A percentile compares a stretch with the other conserved stretches of the same genome.
Evolutionary conservation across 2,113 vertebrate genomes (phyloP).

Genomic region (Hydrolagus affinis): DNA sequence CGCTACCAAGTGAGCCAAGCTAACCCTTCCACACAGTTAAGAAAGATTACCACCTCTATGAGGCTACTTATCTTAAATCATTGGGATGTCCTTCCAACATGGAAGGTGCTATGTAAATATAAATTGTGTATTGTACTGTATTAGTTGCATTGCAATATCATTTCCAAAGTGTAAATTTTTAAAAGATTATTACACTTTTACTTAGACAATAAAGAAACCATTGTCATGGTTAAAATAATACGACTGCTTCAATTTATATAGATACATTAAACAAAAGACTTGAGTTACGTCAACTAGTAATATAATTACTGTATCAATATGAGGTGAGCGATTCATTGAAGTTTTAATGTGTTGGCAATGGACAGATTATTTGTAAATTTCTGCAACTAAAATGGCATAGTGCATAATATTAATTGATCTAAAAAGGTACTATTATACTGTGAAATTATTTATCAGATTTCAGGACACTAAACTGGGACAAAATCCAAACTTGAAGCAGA

Average conservation of each 20-base stretch:
- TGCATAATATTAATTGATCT: background rate
- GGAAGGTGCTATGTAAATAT: too few species aligned
- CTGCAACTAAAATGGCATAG: background rate
- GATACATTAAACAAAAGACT: background rate
- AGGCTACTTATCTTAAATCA: too few species aligned
- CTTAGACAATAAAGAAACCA: too few species aligned
- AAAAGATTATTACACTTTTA: too few species aligned
- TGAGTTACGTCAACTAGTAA: background rate
- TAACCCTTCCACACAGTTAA: too few species aligned
- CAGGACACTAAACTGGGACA: background rate
- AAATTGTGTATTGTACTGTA: too few species aligned
- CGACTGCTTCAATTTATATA: background rate
- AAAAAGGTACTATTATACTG: background rate
- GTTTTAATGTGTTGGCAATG: background rate
- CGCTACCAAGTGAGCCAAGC: too few species aligned
- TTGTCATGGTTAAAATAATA: background rate
- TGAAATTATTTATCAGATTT: background rate
- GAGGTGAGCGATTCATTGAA: background rate
- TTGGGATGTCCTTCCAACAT: too few species aligned
- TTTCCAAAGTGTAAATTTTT: too few species aligned
- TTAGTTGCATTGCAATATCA: too few species aligned
- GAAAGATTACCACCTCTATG: too few species aligned
- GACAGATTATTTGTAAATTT: constrained; percentile 9
- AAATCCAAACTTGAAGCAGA: too few species aligned
- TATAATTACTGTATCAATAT: background rate